These are phyloP conservation scores for Gadus chalcogrammus DNA, from an alignment of 2,113 vertebrate genomes.

Conservation along the genomic window DNA sequence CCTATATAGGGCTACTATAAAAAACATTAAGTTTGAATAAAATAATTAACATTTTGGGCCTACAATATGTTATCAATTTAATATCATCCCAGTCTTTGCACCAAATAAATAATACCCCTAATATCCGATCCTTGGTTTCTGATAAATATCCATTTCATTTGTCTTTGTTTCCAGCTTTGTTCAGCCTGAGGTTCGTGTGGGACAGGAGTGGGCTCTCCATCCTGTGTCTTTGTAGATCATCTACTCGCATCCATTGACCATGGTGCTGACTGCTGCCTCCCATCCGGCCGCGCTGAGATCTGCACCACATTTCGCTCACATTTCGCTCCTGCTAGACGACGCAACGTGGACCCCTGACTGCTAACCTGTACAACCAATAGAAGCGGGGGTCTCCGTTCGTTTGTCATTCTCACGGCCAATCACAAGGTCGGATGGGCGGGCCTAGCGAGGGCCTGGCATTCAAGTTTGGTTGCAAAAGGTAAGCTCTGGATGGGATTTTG, in stretches of 20 bases:
- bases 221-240: background rate
- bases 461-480: constrained; percentile 63
- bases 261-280: constrained; percentile 11
- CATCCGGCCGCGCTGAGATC: constrained; percentile 49
- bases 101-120: too few relatives aligned
- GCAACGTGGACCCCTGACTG: constrained; percentile 42
- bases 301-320: constrained; percentile 40
- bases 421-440: constrained; percentile 28
- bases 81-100: too few relatives aligned
- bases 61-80: too few relatives aligned
- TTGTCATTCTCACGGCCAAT: constrained; percentile 30
- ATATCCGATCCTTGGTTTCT: too few relatives aligned
- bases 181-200: background rate
- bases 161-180: background rate
- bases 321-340: constrained; percentile 37
- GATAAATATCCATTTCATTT: background rate
- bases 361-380: background rate
- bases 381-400: background rate
- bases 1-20: too few relatives aligned
- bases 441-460: constrained; percentile 57
- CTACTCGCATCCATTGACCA: background rate
- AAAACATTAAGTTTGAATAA: too few relatives aligned
- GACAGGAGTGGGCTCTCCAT: background rate
- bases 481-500: constrained; percentile 60
- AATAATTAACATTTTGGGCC: too few relatives aligned